A percentile compares a stretch with the other conserved stretches of the same genome.
Conservation (phyloP, 30 jellyfish, hydroid and myxozoan genomes). For the Aurelia sp. region DNA sequence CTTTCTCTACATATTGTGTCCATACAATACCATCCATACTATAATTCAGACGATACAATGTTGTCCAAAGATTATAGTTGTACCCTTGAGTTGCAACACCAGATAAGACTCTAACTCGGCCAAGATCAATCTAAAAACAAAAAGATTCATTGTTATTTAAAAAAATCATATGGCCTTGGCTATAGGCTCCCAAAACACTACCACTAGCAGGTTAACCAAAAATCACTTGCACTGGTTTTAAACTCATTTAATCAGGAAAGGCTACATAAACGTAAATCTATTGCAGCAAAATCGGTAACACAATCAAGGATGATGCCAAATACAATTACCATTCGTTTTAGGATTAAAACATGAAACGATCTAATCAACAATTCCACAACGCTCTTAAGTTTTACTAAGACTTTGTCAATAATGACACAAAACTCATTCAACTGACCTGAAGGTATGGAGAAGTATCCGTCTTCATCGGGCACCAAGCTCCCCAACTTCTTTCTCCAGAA, state of each 20-base stretch:
- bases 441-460: constrained; percentile 81
- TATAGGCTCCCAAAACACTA: no score
- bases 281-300: no score
- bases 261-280: no score
- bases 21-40: constrained; percentile 81
- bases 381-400: no score
- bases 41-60: constrained; percentile 74
- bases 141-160: background rate
- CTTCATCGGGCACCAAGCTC: constrained; percentile 96
- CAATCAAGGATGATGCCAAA: no score
- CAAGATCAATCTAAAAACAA: constrained; percentile 83
- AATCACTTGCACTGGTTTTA: no score
- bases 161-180: no score
- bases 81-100: constrained; percentile 97
- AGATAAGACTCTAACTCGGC: constrained; percentile 84
- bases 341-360: no score
- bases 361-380: no score
- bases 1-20: constrained; percentile 73
- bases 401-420: background rate
- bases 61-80: constrained; percentile 78
- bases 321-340: no score
- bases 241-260: no score
- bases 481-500: constrained; percentile 80
- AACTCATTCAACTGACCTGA: constrained; percentile 50
- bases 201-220: no score